phyloP scores from a whole-genome alignment of 2,797 vertebrate species.

The Gobionotothen gibberifrons region DNA sequence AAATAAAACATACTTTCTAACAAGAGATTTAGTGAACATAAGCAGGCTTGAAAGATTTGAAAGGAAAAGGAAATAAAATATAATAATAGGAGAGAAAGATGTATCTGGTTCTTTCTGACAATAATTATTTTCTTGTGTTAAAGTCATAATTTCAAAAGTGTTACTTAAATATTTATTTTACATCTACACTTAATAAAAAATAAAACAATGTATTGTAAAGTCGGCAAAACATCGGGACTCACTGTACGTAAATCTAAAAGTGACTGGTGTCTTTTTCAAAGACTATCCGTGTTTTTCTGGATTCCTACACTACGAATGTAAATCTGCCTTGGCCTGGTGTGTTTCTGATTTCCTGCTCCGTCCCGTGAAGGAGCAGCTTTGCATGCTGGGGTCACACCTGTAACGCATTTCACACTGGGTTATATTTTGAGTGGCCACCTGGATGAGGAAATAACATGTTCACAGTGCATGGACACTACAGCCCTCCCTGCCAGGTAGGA shows the following conservation, averaged over 20 bases:
- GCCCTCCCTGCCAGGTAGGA: slow-evolving; percentile 70
- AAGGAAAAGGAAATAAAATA: slow-evolving; percentile 2
- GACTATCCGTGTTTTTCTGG: slow-evolving; percentile 20
- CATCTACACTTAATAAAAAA: too few relatives aligned
- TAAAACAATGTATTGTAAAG: too few relatives aligned
- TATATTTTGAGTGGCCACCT: slow-evolving; percentile 80
- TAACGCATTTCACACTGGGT: slow-evolving; percentile 79
- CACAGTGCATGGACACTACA: slow-evolving; percentile 72
- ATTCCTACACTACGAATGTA: slow-evolving; percentile 32
- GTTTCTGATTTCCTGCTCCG: slow-evolving; percentile 74
- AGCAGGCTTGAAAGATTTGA: background rate
- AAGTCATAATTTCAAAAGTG: background rate
- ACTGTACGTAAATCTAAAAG: slow-evolving; percentile 1
- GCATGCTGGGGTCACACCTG: slow-evolving; percentile 82
- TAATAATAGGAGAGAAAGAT: background rate
- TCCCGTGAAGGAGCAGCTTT: slow-evolving; percentile 75
- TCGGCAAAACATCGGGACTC: background rate
- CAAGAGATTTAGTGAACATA: background rate
- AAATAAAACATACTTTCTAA: slow-evolving; percentile 1
- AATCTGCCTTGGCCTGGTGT: slow-evolving; percentile 57
- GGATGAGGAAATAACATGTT: slow-evolving; percentile 82
- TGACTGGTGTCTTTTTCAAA: background rate
- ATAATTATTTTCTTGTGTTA: background rate
- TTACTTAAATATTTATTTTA: background rate
- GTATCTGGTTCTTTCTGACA: background rate